phyloP scores from a whole-genome alignment of 1,140 invertebrate species.

The Protaetia brevitarsis region DNA sequence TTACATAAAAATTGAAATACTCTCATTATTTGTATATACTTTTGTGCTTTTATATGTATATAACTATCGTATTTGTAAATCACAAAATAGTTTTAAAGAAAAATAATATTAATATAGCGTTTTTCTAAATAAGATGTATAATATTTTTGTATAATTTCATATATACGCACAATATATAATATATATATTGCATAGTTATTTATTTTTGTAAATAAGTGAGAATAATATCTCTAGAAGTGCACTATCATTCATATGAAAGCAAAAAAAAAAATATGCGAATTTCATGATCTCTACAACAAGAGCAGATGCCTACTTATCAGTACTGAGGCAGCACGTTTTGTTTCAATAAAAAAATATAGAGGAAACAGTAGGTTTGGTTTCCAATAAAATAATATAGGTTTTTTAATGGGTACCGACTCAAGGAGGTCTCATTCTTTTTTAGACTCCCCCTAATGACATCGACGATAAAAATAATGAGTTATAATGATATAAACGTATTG shows the following conservation, averaged over 20 bases:
- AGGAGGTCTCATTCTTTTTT: neutral
- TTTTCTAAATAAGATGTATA: neutral
- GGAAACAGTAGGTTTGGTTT: no score
- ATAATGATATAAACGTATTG: no score
- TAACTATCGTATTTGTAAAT: conserved; percentile 11
- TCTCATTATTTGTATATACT: neutral
- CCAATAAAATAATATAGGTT: no score
- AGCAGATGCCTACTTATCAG: no score
- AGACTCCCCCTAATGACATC: neutral
- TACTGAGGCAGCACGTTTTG: no score
- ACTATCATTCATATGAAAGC: neutral
- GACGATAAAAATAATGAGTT: no score
- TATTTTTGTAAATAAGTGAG: conserved; percentile 6
- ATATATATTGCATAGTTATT: conserved; percentile 7
- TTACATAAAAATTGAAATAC: neutral
- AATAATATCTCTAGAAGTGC: neutral
- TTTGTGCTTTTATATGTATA: conserved; percentile 9
- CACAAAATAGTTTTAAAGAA: neutral
- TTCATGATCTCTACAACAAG: conserved; percentile 3
- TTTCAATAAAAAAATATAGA: no score
- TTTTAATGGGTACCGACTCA: no score
- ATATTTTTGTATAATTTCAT: conserved; percentile 14
- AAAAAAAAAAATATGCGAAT: neutral
- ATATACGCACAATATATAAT: conserved; percentile 8
- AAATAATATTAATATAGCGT: neutral